Base-by-base conservation (phyloP, 1,140 invertebrate species). In the Micrasema minimum region DNA sequence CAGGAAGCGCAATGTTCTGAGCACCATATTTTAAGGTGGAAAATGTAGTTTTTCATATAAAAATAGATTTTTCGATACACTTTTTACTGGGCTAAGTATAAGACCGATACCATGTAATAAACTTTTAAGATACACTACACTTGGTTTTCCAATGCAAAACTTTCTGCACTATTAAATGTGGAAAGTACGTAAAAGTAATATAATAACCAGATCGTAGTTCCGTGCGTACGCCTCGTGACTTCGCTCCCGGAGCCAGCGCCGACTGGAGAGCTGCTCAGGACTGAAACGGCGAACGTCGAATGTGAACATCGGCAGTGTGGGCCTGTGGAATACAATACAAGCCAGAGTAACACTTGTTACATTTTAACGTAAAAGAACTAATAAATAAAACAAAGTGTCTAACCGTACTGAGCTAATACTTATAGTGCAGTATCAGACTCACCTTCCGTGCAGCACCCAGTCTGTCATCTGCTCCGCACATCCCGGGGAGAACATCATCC, bases 401-500 rank as follows among this genome's bases (percentile, higher is more conserved):
- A 45, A 16, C 41, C 3, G 11, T 12, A n/a, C n/a, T n/a, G n/a
- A n/a, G n/a, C 41, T 2, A 45, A 11, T 45, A 45, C 2, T 11
- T n/a, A 45, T 16, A 12, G n/a, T n/a, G 14, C 14, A 45, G 11
- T 46, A 16, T 12, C 1, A 12, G 14, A 46, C 26, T 76, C 37
- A 85, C 83, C 83, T 81, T 23, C 94, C 94, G 72, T 91, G 85
- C 0, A 91, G 82, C 59, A 96, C 88, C 94, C 94, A 96, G 45
- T 89, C 87, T 0, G 94, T 93, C 69, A 94, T 86, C 82, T 96
- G 92, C 77, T 94, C 89, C 0, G 90, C 92, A 74, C 92, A 93
- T 2, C 94, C 94, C 3, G 92, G 93, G 31, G 93, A 92, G 51
- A 94, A 88, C 92, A 95, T 96, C 89, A 96, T 95, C 2, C 95